phyloP scores from a whole-genome alignment of 2,113 vertebrate species.

The Herpailurus yagouaroundi region DNA sequence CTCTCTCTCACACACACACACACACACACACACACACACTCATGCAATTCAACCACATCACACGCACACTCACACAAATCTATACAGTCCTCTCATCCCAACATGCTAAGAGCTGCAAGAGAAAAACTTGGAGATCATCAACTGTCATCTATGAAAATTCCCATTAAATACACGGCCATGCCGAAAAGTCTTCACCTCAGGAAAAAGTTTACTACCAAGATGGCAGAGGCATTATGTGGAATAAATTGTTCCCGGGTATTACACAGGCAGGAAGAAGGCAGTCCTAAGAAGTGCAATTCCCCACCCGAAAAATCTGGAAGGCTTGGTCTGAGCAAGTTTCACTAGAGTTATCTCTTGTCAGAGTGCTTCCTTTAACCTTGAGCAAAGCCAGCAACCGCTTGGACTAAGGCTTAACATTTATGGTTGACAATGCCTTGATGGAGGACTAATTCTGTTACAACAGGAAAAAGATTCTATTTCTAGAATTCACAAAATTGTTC shows the following conservation, averaged over 20 bases:
- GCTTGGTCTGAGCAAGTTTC: slow-evolving; percentile 45
- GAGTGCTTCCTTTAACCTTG: slow-evolving; percentile 74
- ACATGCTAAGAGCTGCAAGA: background rate
- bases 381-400: slow-evolving; percentile 60
- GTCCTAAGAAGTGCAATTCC: slow-evolving; percentile 46
- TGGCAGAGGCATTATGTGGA: slow-evolving; percentile 28
- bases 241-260: slow-evolving; percentile 67
- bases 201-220: slow-evolving; percentile 40
- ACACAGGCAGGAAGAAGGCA: slow-evolving; percentile 51
- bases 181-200: background rate
- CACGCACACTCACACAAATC: background rate
- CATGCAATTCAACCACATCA: background rate
- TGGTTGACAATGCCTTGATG: slow-evolving; percentile 12
- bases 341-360: slow-evolving; percentile 64
- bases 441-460: slow-evolving; percentile 1
- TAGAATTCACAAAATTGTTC: background rate
- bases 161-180: slow-evolving; percentile 28
- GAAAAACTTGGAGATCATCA: slow-evolving; percentile 33
- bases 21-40: background rate
- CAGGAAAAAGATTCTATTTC: slow-evolving; percentile 25
- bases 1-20: no score
- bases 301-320: slow-evolving; percentile 43
- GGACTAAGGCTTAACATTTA: slow-evolving; percentile 8
- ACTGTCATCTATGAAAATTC: slow-evolving; percentile 30
- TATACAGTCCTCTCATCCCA: slow-evolving; percentile 4